Base-by-base conservation (phyloP, 1,140 invertebrate genomes). In the Musca domestica region DNA sequence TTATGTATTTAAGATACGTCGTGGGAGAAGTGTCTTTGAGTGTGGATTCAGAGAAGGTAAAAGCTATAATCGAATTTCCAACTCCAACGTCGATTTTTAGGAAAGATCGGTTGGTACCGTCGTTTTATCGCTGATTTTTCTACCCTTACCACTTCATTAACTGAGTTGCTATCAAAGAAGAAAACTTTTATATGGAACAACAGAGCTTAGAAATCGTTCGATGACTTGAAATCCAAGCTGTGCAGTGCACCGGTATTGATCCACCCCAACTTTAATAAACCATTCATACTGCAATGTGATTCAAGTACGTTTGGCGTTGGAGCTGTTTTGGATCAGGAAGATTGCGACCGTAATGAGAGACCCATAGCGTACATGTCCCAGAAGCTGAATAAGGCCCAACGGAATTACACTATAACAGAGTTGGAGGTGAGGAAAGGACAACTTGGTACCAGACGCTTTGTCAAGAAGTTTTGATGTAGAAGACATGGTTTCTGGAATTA, bases 221-320 rank as follows among this genome's bases (percentile, higher is more conserved):
- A 4, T n/a, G n/a, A n/a, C n/a, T n/a, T n/a, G n/a, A n/a, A n/a
- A n/a, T n/a, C n/a, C n/a, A n/a, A n/a, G n/a, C n/a, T n/a, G n/a
- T n/a, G n/a, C n/a, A n/a, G n/a, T n/a, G n/a, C n/a, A n/a, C n/a
- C n/a, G n/a, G n/a, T n/a, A n/a, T n/a, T n/a, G n/a, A n/a, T n/a
- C n/a, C 72, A 70, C 30, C 80, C 79, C 17, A 75, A 83, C 67
- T 83, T 76, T 61, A 10, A 51, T 0, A 73, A 76, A 46, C 74
- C 72, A 1, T 83, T 83, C 68, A 49, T 63, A 12, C 48, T 63
- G 15, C 56, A 63, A 25, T 68, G 56, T 20, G 67, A 68, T 22
- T 41, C 65, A 67, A 2, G 52, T 82, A 72, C 64, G 47, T 63
- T 66, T 1, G 82, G 79, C 0, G 64, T 80, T 1, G 83, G 78